Conservation (phyloP, 2,888 invertebrate genomes). For the Cephalotes varians region DNA sequence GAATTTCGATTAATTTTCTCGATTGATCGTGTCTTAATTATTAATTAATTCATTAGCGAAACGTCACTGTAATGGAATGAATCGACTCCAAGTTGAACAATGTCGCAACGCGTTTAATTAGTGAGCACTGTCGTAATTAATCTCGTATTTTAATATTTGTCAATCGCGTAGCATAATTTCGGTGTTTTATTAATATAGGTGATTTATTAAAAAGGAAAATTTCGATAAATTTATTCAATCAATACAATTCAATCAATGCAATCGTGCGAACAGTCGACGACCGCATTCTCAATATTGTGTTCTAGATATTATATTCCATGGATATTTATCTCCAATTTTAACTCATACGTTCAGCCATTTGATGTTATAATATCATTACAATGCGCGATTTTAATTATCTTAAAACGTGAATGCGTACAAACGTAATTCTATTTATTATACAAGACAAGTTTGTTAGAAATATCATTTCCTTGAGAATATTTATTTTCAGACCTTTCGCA, state of each 20-base stretch:
- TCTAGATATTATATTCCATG: neutral
- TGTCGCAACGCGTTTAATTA: neutral
- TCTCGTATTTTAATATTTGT: slow-evolving; percentile 12
- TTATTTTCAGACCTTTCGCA: neutral
- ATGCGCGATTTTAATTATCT: neutral
- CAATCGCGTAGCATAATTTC: neutral
- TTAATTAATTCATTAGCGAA: slow-evolving; percentile 14
- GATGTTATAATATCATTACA: neutral
- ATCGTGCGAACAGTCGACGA: neutral
- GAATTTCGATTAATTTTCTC: neutral
- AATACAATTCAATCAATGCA: neutral
- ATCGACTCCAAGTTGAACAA: neutral
- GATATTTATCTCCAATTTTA: neutral
- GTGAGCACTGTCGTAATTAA: neutral
- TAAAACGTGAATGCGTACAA: too few relatives aligned
- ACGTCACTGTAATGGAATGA: neutral
- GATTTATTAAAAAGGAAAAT: neutral
- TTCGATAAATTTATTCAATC: neutral
- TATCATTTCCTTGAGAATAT: neutral
- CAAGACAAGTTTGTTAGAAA: neutral
- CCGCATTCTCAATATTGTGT: neutral
- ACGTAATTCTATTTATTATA: too few relatives aligned
- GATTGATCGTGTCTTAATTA: slow-evolving; percentile 3
- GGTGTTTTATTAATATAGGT: neutral
- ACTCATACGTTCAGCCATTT: neutral